A percentile compares a stretch with the other conserved stretches of the same genome.
These are phyloP conservation scores for Eurosta solidaginis DNA, from an alignment of 1,140 invertebrate species.

Conservation along the genomic window DNA sequence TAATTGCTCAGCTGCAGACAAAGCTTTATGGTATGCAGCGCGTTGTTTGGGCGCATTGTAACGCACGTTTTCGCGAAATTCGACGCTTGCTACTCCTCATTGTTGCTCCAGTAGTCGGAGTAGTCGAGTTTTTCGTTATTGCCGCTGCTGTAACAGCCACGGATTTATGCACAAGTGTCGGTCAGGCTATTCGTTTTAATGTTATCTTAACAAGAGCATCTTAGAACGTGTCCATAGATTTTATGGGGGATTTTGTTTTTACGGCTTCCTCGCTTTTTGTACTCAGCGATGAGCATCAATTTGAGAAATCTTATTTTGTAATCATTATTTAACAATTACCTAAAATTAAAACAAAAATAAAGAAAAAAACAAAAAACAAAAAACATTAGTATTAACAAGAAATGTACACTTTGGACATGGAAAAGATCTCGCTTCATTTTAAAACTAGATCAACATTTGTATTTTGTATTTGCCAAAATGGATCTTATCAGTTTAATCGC, in stretches of 20 bases:
- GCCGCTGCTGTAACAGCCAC: background rate
- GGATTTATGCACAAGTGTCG: constrained; percentile 26
- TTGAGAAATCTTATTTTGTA: background rate
- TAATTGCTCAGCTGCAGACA: background rate
- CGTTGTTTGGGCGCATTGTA: background rate
- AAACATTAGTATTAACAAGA: background rate
- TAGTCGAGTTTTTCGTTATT: background rate
- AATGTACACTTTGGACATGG: no score
- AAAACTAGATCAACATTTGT: background rate
- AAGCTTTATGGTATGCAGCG: background rate
- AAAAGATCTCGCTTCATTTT: background rate
- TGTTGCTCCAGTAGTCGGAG: background rate
- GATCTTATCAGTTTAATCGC: background rate
- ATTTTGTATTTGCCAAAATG: background rate
- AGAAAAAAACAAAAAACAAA: background rate
- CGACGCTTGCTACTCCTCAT: constrained; percentile 2
- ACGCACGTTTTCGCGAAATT: constrained; percentile 28
- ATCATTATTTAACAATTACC: background rate
- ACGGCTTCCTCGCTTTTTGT: background rate
- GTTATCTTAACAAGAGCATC: constrained; percentile 25
- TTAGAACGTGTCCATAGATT: background rate
- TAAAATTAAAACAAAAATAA: background rate
- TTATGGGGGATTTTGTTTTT: background rate
- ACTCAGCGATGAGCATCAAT: background rate
- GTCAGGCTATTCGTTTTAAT: constrained; percentile 4